These are phyloP conservation scores for Liparis tanakae DNA, from an alignment of 2,797 vertebrate genomes.

Conservation along the genomic window DNA sequence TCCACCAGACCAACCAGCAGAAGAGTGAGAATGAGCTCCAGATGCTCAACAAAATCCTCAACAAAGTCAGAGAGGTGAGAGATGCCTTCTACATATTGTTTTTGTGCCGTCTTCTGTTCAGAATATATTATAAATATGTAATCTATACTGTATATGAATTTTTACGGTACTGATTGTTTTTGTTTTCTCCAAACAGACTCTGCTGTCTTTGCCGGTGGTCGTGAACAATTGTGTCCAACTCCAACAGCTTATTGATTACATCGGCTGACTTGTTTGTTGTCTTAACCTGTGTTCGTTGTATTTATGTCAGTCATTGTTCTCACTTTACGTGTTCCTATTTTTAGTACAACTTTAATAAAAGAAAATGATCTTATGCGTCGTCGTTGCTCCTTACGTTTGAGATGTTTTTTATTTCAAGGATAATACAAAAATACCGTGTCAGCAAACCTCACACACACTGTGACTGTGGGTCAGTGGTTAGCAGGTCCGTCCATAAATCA, in stretches of 20 bases:
- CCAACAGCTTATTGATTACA: conserved; percentile 75
- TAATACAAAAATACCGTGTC: not conserved
- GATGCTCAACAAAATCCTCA: conserved; percentile 79
- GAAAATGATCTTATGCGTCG: not conserved
- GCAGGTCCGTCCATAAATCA: no score
- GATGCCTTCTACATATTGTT: not conserved
- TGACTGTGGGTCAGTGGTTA: no score
- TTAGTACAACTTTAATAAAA: conserved; percentile 21
- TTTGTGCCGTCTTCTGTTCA: not conserved
- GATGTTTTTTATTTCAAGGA: not conserved
- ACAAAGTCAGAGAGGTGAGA: conserved; percentile 80
- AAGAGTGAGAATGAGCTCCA: conserved; percentile 82
- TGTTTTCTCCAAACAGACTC: conserved; percentile 63
- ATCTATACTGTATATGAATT: accelerated
- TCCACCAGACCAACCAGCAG: conserved; percentile 80
- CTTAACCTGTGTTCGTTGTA: conserved; percentile 21
- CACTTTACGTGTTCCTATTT: conserved; percentile 25
- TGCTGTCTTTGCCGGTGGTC: conserved; percentile 77
- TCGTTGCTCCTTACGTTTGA: not conserved
- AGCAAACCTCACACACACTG: not conserved
- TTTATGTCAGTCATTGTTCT: conserved; percentile 33
- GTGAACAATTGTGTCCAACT: conserved; percentile 75
- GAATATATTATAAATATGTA: not conserved
- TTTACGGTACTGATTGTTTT: not conserved
- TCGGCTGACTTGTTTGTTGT: conserved; percentile 68